Conservation (phyloP, 2,888 invertebrate genomes). For the Lithodes maja region DNA sequence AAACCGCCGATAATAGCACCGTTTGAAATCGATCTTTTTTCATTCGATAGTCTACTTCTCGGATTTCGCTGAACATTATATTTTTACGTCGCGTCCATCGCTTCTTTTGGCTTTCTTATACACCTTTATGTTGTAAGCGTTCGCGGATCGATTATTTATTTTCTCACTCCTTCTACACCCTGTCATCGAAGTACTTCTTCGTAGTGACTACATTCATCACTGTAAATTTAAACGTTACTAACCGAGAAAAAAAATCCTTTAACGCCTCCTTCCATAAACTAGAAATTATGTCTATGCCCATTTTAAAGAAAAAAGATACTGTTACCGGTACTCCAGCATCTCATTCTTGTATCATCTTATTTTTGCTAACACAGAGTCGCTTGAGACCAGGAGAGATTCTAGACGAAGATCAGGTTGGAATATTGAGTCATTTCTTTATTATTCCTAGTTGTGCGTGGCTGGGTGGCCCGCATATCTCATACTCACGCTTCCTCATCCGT, state of each 20-base stretch:
- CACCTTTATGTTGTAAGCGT: neutral
- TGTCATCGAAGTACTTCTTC: constrained; percentile 17
- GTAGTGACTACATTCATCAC: constrained; percentile 2
- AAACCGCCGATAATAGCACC: no score
- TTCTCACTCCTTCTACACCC: constrained; percentile 15
- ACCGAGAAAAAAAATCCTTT: constrained; percentile 7
- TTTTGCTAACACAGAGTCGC: constrained; percentile 57
- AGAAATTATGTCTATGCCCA: neutral
- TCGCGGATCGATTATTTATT: constrained; percentile 26
- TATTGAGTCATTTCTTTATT: constrained; percentile 5
- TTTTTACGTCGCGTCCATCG: constrained; percentile 21
- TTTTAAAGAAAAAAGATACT: constrained; percentile 6
- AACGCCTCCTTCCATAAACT: neutral
- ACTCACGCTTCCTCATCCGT: neutral
- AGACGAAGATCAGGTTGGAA: constrained; percentile 63
- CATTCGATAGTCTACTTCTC: neutral
- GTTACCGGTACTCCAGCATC: constrained; percentile 4
- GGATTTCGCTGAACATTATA: neutral
- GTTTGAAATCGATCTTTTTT: no score
- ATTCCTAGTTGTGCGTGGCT: constrained; percentile 19
- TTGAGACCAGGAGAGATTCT: constrained; percentile 67
- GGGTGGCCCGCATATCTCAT: neutral
- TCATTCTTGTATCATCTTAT: constrained; percentile 35
- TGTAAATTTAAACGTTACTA: constrained; percentile 16
- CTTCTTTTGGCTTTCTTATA: neutral